Percentiles rank a stretch among this genome's conserved stretches.
Evolutionary conservation across 2,888 invertebrate genomes (phyloP).

Genomic region (Ophioninae sp.): DNA sequence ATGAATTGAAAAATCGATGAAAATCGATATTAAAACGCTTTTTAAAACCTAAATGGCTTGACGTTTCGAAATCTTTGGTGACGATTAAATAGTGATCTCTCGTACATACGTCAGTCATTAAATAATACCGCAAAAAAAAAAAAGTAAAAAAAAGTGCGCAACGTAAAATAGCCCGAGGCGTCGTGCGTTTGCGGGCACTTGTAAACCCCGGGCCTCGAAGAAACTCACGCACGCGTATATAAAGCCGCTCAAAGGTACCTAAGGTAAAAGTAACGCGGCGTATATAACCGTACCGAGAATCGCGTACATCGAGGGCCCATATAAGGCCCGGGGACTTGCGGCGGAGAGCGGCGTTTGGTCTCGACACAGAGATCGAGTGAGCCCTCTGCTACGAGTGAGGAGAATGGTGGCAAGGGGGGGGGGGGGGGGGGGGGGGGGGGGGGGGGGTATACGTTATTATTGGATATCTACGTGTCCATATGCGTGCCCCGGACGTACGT

Average conservation of each 20-base stretch:
- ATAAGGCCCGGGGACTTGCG: constrained; percentile 62
- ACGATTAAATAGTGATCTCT: constrained; percentile 2
- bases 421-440: not conserved
- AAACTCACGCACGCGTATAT: constrained; percentile 13
- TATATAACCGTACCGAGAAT: constrained; percentile 59
- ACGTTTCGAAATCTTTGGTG: not conserved
- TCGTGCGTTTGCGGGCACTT: constrained; percentile 32
- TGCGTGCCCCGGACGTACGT: constrained; percentile 16
- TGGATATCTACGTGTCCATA: constrained; percentile 27
- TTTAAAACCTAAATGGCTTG: too few relatives aligned
- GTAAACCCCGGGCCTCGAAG: constrained; percentile 6
- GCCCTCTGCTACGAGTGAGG: constrained; percentile 12
- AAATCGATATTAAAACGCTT: not conserved
- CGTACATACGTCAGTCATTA: not conserved
- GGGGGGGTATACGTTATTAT: constrained; percentile 19
- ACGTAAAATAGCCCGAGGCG: constrained; percentile 6
- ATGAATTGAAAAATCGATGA: not conserved
- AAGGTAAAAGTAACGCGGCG: constrained; percentile 46
- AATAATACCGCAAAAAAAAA: not conserved
- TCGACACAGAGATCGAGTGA: constrained; percentile 50
- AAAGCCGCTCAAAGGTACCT: constrained; percentile 7
- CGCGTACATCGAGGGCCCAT: constrained; percentile 61
- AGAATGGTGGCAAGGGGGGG: not conserved
- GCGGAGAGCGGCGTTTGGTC: constrained; percentile 59
- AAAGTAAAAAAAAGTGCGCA: constrained; percentile 2